Percentiles rank a stretch among this genome's conserved stretches.
phyloP scores from a whole-genome alignment of 2,797 vertebrate species.

The Enteromius mattozi region DNA sequence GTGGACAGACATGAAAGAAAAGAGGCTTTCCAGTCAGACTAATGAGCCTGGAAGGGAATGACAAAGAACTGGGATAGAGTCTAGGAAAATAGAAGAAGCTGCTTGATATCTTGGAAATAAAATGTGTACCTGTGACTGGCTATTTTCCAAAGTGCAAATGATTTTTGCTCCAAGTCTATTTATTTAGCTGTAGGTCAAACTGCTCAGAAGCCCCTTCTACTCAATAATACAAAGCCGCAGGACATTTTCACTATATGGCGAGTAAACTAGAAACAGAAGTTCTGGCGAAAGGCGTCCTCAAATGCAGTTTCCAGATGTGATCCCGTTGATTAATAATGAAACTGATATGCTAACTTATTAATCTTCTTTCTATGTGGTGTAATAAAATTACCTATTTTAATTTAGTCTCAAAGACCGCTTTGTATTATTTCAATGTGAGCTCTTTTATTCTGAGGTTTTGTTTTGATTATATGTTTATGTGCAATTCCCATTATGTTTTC shows the following conservation, averaged over 20 bases:
- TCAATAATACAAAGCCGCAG: constrained; percentile 43
- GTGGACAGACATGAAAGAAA: constrained; percentile 66
- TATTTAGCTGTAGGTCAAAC: constrained; percentile 52
- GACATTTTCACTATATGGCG: constrained; percentile 19
- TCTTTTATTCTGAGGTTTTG: constrained; percentile 59
- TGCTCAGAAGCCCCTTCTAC: constrained; percentile 39
- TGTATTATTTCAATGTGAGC: constrained; percentile 67
- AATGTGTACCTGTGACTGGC: constrained; percentile 55
- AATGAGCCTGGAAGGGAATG: constrained; percentile 65
- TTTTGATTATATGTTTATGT: constrained; percentile 24
- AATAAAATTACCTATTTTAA: constrained; percentile 45
- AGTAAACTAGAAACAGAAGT: constrained; percentile 28
- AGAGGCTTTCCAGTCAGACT: constrained; percentile 64
- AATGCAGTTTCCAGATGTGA: constrained; percentile 30
- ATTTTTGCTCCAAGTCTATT: constrained; percentile 45
- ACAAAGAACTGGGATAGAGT: constrained; percentile 55
- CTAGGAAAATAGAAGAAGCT: constrained; percentile 46
- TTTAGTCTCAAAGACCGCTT: constrained; percentile 69
- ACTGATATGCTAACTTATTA: not conserved
- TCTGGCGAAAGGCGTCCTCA: constrained; percentile 5
- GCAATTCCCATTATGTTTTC: not conserved
- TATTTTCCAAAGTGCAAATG: constrained; percentile 17
- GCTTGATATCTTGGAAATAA: constrained; percentile 42
- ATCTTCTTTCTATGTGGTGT: not conserved
- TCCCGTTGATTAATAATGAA: not conserved